These are phyloP conservation scores for Eurois occulta DNA, from an alignment of 2,888 invertebrate genomes.

Conservation along the genomic window DNA sequence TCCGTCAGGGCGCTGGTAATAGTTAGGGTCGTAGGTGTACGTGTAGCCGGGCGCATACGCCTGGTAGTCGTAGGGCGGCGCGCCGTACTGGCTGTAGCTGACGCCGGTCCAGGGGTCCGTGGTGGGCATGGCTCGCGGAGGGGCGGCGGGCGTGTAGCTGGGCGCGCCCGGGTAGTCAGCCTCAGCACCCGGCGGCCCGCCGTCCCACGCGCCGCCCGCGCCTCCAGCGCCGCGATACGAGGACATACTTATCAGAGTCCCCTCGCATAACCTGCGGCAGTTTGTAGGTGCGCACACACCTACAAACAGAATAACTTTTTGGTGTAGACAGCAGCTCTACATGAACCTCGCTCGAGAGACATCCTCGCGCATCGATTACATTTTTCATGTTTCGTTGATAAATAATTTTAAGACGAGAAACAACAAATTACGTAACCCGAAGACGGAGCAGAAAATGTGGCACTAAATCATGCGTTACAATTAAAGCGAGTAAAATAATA, in stretches of 20 bases:
- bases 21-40: slow-evolving; percentile 82
- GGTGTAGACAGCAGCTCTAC: slow-evolving; percentile 91
- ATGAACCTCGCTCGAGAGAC: slow-evolving; percentile 79
- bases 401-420: slow-evolving; percentile 83
- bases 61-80: slow-evolving; percentile 82
- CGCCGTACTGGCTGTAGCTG: slow-evolving; percentile 85
- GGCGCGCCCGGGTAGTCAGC: slow-evolving; percentile 86
- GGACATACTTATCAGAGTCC: slow-evolving; percentile 86
- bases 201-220: slow-evolving; percentile 87
- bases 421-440: slow-evolving; percentile 89
- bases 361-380: slow-evolving; percentile 77
- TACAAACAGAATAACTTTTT: slow-evolving; percentile 93
- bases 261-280: slow-evolving; percentile 90
- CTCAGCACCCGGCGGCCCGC: slow-evolving; percentile 90
- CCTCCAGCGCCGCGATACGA: slow-evolving; percentile 86
- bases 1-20: slow-evolving; percentile 77
- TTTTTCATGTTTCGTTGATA: slow-evolving; percentile 80
- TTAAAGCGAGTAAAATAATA: slow-evolving; percentile 71
- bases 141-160: slow-evolving; percentile 73
- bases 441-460: slow-evolving; percentile 73
- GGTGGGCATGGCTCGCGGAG: slow-evolving; percentile 75
- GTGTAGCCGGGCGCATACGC: slow-evolving; percentile 77
- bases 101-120: slow-evolving; percentile 88
- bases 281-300: slow-evolving; percentile 91
- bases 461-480: slow-evolving; percentile 76